phyloP scores from a whole-genome alignment of 2,113 vertebrate genomes.

The Taxidea taxus region DNA sequence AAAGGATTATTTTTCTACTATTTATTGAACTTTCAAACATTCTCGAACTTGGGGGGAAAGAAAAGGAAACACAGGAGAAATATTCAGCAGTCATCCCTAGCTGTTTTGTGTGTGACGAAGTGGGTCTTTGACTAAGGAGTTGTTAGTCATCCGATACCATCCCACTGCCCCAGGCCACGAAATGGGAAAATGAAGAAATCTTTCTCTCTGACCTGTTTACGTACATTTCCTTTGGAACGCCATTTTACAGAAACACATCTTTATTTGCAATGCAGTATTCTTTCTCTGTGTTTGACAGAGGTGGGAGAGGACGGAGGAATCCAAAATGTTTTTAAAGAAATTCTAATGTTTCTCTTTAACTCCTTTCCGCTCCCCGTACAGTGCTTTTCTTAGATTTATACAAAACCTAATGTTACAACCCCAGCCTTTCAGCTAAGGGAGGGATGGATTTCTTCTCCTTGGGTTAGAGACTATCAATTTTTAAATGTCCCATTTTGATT shows the following conservation, averaged over 20 bases:
- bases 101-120: conserved; percentile 67
- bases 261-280: conserved; percentile 66
- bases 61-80: conserved; percentile 51
- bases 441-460: conserved; percentile 10
- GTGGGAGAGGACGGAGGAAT: conserved; percentile 26
- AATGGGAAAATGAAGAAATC: conserved; percentile 80
- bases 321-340: not conserved
- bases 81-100: conserved; percentile 33
- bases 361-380: not conserved
- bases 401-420: conserved; percentile 31
- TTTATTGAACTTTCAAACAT: conserved; percentile 94
- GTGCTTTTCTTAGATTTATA: conserved; percentile 53
- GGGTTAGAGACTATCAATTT: conserved; percentile 38
- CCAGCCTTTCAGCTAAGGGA: not conserved
- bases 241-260: conserved; percentile 58
- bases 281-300: conserved; percentile 64
- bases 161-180: conserved; percentile 67
- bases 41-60: conserved; percentile 73
- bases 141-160: conserved; percentile 54
- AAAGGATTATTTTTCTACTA: conserved; percentile 99
- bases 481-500: conserved; percentile 64
- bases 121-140: conserved; percentile 69
- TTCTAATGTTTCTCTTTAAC: conserved; percentile 8
- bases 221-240: conserved; percentile 67
- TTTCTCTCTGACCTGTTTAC: conserved; percentile 75